Evolutionary conservation across 2,888 invertebrate species (phyloP), one percentile per base, ranked within the genome.

Genomic region (Himalopsyche kuldschensis): DNA sequence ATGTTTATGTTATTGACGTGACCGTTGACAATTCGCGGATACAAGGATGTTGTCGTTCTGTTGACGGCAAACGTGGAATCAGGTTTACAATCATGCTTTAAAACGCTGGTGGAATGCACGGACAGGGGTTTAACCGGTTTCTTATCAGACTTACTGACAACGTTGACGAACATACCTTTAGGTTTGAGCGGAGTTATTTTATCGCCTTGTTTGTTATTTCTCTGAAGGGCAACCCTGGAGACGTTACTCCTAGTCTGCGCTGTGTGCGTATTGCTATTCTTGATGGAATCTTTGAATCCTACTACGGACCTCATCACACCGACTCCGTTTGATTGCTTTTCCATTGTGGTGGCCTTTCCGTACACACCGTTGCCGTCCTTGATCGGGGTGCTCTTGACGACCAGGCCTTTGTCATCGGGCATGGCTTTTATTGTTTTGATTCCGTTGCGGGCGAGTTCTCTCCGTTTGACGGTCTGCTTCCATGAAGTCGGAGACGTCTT

Each of bases 391-490:
- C 31, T 31, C n/a, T 75, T 75, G 1, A 75, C 76, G 5, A 31
- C 76, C 15, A 76, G 46, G 20, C 77, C 47, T 31, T 82, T 82
- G n/a, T 32, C 75, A 15, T 75, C 32, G n/a, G 78, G 78, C 8
- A 75, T 48, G 30, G 82, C 80, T n/a, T 84, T 80, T 11, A 82
- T 77, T 20, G 82, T 79, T 35, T 87, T 87, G 86, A 90, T 87
- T 84, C 88, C 91, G 90, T 91, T 91, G 88, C 90, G 90, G 24
- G 88, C 87, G 10, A 89, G 88, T 48, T 90, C 90, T 46, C 89
- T 87, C 69, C 69, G 69, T 75, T 89, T 90, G 15, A 91, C 87
- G 20, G 90, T 89, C 84, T 89, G 90, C 86, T 90, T 90, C 91
- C 91, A 91, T 27, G 69, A 69, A 86, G 89, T 87, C 17, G 88